Conservation (phyloP, 2,113 vertebrate genomes). For the Stigmatopora nigra region DNA sequence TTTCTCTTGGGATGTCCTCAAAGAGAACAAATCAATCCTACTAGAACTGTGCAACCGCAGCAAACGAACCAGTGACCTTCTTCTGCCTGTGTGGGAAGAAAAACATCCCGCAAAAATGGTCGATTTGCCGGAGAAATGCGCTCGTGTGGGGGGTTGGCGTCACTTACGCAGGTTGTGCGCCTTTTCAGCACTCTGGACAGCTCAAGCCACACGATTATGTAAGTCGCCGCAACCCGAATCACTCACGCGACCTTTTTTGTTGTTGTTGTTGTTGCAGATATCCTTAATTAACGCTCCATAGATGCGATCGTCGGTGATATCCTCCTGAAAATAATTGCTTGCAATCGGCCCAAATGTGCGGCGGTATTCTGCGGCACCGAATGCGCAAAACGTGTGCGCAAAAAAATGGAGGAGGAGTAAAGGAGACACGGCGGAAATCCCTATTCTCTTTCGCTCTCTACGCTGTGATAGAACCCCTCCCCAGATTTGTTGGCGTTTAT, state of each 20-base stretch:
- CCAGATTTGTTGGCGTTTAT: conserved; percentile 34
- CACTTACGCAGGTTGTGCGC: conserved; percentile 57
- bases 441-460: conserved; percentile 13
- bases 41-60: background rate
- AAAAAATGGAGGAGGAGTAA: conserved; percentile 34
- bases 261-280: background rate
- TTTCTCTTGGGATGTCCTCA: conserved; percentile 44
- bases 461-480: conserved; percentile 13
- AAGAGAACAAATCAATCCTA: background rate
- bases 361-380: conserved; percentile 23
- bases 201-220: conserved; percentile 62
- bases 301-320: conserved; percentile 22
- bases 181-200: conserved; percentile 65
- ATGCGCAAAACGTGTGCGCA: conserved; percentile 44
- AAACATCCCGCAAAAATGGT: background rate
- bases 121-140: background rate
- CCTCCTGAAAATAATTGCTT: conserved; percentile 20
- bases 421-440: conserved; percentile 26
- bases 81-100: conserved; percentile 29
- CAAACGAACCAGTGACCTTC: conserved; percentile 60
- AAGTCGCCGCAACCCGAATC: conserved; percentile 24
- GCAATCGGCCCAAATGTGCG: conserved; percentile 4
- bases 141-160: conserved; percentile 23
- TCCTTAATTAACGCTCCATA: conserved; percentile 36
- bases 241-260: background rate